Conservation (phyloP, 2,113 vertebrate genomes). For the Petromus typicus region DNA sequence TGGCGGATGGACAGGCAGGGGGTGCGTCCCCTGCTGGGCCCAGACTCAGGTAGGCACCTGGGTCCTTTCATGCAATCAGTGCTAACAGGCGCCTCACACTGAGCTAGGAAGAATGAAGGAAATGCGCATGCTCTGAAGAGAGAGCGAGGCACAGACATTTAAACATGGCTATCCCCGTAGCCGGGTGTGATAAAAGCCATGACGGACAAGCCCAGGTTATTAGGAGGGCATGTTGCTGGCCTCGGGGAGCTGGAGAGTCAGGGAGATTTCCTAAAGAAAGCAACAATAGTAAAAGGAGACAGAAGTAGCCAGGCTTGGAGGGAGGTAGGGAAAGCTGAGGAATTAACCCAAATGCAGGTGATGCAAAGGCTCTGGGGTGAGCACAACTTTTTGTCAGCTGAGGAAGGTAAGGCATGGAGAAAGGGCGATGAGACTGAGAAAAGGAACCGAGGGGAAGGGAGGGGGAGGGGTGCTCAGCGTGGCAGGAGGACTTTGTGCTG, state of each 20-base stretch:
- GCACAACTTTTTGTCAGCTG: background rate
- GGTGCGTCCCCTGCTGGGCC: background rate
- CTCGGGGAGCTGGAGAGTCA: background rate
- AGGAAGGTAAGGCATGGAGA: background rate
- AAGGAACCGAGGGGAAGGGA: rapidly evolving
- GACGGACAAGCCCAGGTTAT: background rate
- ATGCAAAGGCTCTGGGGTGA: background rate
- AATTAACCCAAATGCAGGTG: background rate
- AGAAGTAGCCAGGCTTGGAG: background rate
- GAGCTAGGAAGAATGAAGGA: background rate
- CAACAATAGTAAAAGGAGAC: background rate
- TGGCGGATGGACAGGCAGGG: background rate
- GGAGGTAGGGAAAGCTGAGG: background rate
- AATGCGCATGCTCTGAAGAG: background rate
- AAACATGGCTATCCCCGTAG: too few species aligned
- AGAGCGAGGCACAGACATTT: background rate
- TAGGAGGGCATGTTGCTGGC: background rate
- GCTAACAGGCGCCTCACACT: background rate
- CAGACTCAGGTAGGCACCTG: rapidly evolving
- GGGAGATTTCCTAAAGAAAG: background rate
- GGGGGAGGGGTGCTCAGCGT: background rate
- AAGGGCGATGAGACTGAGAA: background rate
- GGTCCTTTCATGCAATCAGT: background rate
- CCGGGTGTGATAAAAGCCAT: background rate
- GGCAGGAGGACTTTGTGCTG: background rate